phyloP scores from a whole-genome alignment of 2,797 vertebrate species.

The Lepus oiostolus region DNA sequence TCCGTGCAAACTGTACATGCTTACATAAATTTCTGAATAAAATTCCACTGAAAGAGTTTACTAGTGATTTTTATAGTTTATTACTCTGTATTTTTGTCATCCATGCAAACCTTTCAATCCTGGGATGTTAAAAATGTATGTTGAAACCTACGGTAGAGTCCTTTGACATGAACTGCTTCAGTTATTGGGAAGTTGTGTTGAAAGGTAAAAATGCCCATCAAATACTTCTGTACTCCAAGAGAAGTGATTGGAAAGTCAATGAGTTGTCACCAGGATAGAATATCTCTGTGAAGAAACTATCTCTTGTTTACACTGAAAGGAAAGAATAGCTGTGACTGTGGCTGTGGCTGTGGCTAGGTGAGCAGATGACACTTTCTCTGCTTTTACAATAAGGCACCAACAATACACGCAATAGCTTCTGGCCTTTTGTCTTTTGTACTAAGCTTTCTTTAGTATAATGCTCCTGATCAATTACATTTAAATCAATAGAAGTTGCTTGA shows the following conservation, averaged over 20 bases:
- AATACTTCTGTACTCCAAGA: conserved; percentile 2
- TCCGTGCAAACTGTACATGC: not conserved
- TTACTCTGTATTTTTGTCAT: conserved; percentile 45
- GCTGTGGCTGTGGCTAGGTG: not conserved
- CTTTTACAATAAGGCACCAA: conserved; percentile 28
- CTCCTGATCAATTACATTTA: conserved; percentile 70
- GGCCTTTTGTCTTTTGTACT: conserved; percentile 49
- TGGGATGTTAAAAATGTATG: conserved; percentile 35
- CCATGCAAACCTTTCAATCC: not conserved
- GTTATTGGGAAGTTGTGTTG: conserved; percentile 10
- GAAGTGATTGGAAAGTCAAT: not conserved
- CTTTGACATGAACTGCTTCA: not conserved
- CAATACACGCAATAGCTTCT: not conserved
- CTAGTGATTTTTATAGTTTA: conserved; percentile 58
- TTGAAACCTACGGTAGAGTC: too few species aligned
- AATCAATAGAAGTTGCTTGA: conserved; percentile 57
- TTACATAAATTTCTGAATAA: not conserved
- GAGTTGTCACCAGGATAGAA: not conserved
- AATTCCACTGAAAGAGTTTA: not conserved
- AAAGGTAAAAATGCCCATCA: not conserved
- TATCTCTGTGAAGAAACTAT: conserved; percentile 41
- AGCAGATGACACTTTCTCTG: not conserved
- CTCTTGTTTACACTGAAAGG: conserved; percentile 43
- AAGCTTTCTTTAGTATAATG: conserved; percentile 31
- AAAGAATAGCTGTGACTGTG: not conserved